These are phyloP conservation scores for Meteorus cinctellus DNA, from an alignment of 2,888 invertebrate species.

Conservation along the genomic window DNA sequence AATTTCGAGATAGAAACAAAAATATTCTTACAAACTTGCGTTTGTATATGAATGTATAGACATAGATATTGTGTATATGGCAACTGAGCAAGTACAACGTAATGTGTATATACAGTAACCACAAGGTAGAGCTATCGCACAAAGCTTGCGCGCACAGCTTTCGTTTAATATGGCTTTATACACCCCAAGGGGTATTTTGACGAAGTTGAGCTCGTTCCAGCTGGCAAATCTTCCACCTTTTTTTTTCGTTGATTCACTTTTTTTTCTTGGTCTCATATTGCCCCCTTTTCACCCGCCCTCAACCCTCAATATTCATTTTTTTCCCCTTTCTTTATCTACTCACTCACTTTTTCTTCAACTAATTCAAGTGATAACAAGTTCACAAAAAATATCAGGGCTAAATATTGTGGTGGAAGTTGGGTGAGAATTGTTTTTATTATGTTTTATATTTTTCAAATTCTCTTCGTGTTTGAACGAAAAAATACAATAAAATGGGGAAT, in stretches of 20 bases:
- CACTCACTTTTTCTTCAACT: constrained; percentile 25
- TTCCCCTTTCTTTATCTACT: background rate
- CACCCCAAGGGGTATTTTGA: constrained; percentile 61
- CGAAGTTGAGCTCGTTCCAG: constrained; percentile 58
- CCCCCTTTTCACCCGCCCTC: background rate
- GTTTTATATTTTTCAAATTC: too few relatives aligned
- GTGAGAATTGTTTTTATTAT: background rate
- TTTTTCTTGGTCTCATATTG: background rate
- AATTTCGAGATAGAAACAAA: background rate
- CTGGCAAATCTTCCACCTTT: constrained; percentile 34
- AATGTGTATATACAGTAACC: constrained; percentile 23
- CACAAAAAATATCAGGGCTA: too few relatives aligned
- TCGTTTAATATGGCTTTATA: constrained; percentile 58
- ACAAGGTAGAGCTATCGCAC: constrained; percentile 50
- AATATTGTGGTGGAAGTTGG: too few relatives aligned
- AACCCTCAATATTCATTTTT: constrained; percentile 9
- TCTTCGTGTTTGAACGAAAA: background rate
- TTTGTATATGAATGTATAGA: background rate
- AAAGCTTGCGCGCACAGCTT: constrained; percentile 52
- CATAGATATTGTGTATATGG: background rate
- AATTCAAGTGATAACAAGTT: background rate
- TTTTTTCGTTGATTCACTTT: constrained; percentile 4
- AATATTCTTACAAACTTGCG: background rate
- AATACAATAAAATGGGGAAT: background rate
- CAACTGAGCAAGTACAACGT: background rate